Conservation (phyloP, 2,888 invertebrate genomes). For the Caenorhabditis angaria region DNA sequence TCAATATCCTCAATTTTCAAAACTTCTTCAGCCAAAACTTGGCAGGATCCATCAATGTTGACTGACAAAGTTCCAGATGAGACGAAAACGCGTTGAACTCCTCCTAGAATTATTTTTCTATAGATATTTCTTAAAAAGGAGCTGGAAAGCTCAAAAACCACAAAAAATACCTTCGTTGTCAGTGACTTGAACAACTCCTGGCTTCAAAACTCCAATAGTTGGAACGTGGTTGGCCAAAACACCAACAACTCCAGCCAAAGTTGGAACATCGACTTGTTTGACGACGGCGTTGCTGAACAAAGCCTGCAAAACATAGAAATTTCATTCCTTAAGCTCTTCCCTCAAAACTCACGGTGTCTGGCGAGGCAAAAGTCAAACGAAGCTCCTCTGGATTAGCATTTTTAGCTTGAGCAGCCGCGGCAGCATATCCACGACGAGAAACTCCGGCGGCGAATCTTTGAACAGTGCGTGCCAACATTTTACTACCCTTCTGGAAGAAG, state of each 20-base stretch:
- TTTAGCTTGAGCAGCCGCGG: slow-evolving; percentile 57
- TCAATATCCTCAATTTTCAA: slow-evolving; percentile 66
- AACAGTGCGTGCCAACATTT: slow-evolving; percentile 54
- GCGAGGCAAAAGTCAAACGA: slow-evolving; percentile 66
- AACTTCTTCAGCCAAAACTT: slow-evolving; percentile 70
- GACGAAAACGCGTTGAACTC: slow-evolving; percentile 63
- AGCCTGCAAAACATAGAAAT: slow-evolving; percentile 52
- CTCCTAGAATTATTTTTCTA: slow-evolving; percentile 52
- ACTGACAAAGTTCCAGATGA: slow-evolving; percentile 71
- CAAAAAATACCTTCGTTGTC: slow-evolving; percentile 57
- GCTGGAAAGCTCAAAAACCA: neutral
- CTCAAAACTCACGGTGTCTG: slow-evolving; percentile 51
- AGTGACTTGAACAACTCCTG: slow-evolving; percentile 69
- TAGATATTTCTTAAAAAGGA: neutral
- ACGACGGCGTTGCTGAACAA: slow-evolving; percentile 63
- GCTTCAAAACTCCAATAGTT: slow-evolving; percentile 71
- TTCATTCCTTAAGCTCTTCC: neutral
- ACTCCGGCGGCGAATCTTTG: slow-evolving; percentile 51
- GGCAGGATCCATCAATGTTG: slow-evolving; percentile 70
- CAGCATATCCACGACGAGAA: slow-evolving; percentile 50
- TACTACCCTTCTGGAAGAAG: slow-evolving; percentile 40
- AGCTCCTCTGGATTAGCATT: slow-evolving; percentile 58
- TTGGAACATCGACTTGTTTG: slow-evolving; percentile 71
- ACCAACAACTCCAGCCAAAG: slow-evolving; percentile 69
- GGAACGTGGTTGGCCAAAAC: slow-evolving; percentile 71